A percentile compares a stretch with the other conserved stretches of the same genome.
phyloP scores from a whole-genome alignment of 2,888 invertebrate genomes.

The Drosophila pegasa region DNA sequence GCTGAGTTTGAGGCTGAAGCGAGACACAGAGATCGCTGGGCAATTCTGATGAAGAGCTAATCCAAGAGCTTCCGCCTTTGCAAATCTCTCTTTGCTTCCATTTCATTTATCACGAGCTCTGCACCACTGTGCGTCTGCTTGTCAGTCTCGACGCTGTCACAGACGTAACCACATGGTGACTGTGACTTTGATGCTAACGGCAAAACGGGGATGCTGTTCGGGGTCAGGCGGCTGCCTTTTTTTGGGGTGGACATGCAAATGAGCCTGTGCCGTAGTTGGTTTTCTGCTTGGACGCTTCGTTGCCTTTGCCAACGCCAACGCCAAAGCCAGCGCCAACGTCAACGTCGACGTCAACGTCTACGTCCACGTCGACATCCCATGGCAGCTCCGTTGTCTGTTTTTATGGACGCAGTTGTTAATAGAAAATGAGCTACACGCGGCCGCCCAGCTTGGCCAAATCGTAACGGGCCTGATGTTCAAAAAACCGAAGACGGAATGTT shows the following conservation, averaged over 20 bases:
- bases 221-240: conserved; percentile 32
- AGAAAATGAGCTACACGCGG: conserved; percentile 78
- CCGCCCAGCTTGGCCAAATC: conserved; percentile 74
- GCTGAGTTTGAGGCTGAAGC: too few species aligned
- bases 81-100: too few species aligned
- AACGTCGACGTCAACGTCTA: conserved; percentile 3
- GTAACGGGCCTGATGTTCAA: conserved; percentile 60
- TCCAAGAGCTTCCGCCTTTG: too few species aligned
- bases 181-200: conserved; percentile 60
- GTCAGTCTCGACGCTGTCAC: conserved; percentile 72
- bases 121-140: conserved; percentile 52
- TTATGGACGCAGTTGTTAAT: conserved; percentile 81
- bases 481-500: conserved; percentile 75
- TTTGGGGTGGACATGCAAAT: conserved; percentile 74
- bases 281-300: conserved; percentile 80
- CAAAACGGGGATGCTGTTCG: conserved; percentile 31
- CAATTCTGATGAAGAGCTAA: too few species aligned
- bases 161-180: conserved; percentile 77
- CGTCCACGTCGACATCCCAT: conserved; percentile 15
- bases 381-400: conserved; percentile 59
- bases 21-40: too few species aligned
- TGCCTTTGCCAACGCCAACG: conserved; percentile 60
- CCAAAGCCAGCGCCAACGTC: conserved; percentile 6
- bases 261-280: conserved; percentile 79
- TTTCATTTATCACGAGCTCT: background rate